Evolutionary conservation across 2,888 invertebrate genomes (phyloP), one percentile per base, ranked within the genome.

Genomic region (Phymatocera aterrima): DNA sequence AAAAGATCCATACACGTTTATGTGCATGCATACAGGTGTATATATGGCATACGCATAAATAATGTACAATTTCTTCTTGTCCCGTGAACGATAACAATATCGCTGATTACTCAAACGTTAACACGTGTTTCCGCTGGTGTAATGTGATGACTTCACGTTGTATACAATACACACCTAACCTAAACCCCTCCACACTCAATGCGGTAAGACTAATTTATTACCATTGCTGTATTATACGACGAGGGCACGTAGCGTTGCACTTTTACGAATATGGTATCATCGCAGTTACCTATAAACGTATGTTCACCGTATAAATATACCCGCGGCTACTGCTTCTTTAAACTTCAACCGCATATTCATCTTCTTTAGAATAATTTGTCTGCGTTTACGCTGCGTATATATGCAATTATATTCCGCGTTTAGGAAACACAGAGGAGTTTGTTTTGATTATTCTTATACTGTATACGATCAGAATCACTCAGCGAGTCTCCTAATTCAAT

Each of bases 81-180:
- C 51, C n/a, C 37, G 37, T 31, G 51, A 18, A 54, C 34, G 72
- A 72, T 72, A 72, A 51, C 72, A 72, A 34, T 72, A 34, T 57
- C 6, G 37, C 57, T 75, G 75, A 75, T 75, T 75, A 75, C 57
- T 43, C 40, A 24, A 51, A 24, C 43, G 75, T 75, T 75, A 75
- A 75, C 75, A 75, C 75, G 18, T 75, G 75, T 75, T 75, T 75
- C 75, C 75, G 21, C 15, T 18, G 28, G 57, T 28, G n/a, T 75
- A 60, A 75, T 60, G 75, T 24, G 75, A 75, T 28, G 37, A 43
- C 37, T 57, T 40, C 57, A 60, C 60, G n/a, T n/a, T 6, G 4
- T 65, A 18, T 6, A 37, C 8, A 8, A 6, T 37, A 64, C 31
- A 1, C 21, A 64, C 2, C 2, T 51, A 51, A 51, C n/a, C 21